A percentile compares a stretch with the other conserved stretches of the same genome.
These are phyloP conservation scores for Aphis craccivora DNA, from an alignment of 1,140 invertebrate genomes.

Conservation along the genomic window DNA sequence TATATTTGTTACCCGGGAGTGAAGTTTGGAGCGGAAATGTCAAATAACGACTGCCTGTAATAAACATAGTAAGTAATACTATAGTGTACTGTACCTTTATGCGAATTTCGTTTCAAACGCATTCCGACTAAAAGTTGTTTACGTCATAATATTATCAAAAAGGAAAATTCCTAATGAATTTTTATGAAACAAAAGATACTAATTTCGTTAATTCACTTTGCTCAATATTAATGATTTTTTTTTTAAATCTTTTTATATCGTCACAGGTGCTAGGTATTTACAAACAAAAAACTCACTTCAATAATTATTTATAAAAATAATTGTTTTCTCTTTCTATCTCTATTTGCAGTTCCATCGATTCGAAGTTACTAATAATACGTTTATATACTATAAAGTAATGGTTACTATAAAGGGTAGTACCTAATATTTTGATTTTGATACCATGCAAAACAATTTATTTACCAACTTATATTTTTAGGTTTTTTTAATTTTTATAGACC, in stretches of 20 bases:
- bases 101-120: background rate
- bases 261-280: background rate
- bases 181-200: background rate
- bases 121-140: background rate
- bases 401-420: too few species aligned
- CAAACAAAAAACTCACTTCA: background rate
- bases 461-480: background rate
- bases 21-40: background rate
- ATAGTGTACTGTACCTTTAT: background rate
- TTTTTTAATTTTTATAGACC: background rate
- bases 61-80: background rate
- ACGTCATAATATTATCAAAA: background rate
- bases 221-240: background rate
- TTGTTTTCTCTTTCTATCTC: background rate
- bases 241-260: background rate
- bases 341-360: background rate
- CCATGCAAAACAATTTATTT: background rate
- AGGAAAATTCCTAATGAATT: background rate
- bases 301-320: background rate
- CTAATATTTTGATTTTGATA: background rate
- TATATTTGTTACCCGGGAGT: background rate
- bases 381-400: background rate
- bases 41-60: background rate
- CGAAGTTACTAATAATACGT: background rate
- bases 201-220: background rate